Conservation (phyloP, 2,888 invertebrate species). For the Nymphalis urticae region DNA sequence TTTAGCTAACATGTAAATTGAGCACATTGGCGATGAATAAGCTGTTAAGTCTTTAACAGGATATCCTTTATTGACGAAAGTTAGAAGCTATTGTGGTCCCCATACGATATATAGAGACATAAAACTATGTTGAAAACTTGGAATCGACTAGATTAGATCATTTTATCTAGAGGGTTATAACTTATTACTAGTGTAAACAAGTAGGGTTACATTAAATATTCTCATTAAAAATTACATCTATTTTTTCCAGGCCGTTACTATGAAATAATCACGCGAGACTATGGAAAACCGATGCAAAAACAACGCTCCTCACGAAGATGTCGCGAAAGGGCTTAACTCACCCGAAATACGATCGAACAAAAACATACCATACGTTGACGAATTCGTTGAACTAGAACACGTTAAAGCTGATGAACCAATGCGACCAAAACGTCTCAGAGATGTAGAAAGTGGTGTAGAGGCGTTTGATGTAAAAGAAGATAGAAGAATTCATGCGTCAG, state of each 20-base stretch:
- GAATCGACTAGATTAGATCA: background rate
- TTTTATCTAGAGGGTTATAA: background rate
- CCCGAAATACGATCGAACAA: conserved; percentile 55
- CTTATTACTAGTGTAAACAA: background rate
- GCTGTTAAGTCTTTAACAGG: no score
- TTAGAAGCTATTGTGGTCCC: no score
- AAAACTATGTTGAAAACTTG: no score
- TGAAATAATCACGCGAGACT: conserved; percentile 53
- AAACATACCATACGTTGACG: conserved; percentile 59
- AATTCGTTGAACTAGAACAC: conserved; percentile 55
- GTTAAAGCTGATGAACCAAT: conserved; percentile 51
- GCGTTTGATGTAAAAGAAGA: conserved; percentile 41
- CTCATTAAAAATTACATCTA: conserved; percentile 12
- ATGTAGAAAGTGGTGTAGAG: conserved; percentile 46
- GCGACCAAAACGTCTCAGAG: conserved; percentile 51
- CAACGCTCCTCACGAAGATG: conserved; percentile 45
- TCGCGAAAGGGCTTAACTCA: conserved; percentile 68
- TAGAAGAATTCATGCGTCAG: conserved; percentile 59
- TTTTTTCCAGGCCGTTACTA: conserved; percentile 58
- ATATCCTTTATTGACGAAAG: no score
- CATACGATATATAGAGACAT: no score
- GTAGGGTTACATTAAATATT: background rate
- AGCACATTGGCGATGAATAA: no score
- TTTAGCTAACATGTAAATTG: no score
- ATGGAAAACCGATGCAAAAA: conserved; percentile 53